Evolutionary conservation across 2,113 vertebrate genomes (phyloP).

Genomic region (Nothobranchius kuhntae): DNA sequence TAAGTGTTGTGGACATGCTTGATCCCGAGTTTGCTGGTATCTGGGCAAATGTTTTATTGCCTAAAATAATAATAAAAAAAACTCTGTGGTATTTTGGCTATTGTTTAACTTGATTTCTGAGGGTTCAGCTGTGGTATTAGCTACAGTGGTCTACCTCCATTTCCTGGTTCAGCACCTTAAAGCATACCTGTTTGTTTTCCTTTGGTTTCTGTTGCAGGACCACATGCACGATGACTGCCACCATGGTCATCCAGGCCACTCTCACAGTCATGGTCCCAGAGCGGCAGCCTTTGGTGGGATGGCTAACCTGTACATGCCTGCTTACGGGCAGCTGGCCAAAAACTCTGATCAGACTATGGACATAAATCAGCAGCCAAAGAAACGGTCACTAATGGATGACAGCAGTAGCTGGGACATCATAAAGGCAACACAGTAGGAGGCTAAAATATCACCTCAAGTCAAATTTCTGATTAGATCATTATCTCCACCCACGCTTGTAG

Average conservation of each 20-base stretch:
- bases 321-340: conserved; percentile 62
- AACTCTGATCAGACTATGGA: conserved; percentile 59
- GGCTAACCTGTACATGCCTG: conserved; percentile 54
- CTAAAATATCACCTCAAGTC: too few species aligned
- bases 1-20: too few species aligned
- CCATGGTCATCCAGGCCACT: conserved; percentile 73
- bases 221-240: conserved; percentile 69
- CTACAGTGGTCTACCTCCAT: too few species aligned
- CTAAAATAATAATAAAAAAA: too few species aligned
- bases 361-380: conserved; percentile 75
- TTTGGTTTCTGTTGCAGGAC: conserved; percentile 31
- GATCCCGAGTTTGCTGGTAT: too few species aligned
- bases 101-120: too few species aligned
- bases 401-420: conserved; percentile 91
- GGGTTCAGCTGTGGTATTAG: too few species aligned
- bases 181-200: not conserved
- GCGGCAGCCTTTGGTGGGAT: conserved; percentile 56
- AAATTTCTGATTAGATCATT: too few species aligned
- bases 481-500: too few species aligned
- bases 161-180: not conserved
- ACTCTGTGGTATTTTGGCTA: too few species aligned
- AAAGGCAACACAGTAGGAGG: conserved; percentile 92
- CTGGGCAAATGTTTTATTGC: too few species aligned
- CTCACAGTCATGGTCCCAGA: conserved; percentile 74
- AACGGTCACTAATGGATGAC: conserved; percentile 81